phyloP scores from a whole-genome alignment of 2,888 invertebrate genomes.

The Zygothrica quintamaculata region DNA sequence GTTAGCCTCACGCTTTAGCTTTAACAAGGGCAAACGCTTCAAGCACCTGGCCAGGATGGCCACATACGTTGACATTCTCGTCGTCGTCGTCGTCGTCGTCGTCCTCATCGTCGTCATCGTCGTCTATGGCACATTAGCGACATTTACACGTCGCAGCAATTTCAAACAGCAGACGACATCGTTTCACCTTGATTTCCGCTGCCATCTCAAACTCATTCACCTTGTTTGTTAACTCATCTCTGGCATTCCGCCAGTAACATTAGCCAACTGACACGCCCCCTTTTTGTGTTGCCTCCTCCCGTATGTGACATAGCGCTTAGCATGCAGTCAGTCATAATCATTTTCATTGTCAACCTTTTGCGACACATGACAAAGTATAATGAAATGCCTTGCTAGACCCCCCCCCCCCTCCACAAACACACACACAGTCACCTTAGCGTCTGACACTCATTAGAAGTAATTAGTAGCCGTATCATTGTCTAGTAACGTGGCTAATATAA shows the following conservation, averaged over 20 bases:
- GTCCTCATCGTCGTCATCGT: constrained; percentile 21
- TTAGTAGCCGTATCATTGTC: constrained; percentile 48
- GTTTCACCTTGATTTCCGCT: constrained; percentile 44
- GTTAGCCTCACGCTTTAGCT: constrained; percentile 69
- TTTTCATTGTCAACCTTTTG: constrained; percentile 77
- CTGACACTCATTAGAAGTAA: constrained; percentile 67
- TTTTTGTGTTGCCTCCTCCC: too few species aligned
- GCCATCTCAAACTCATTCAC: not conserved
- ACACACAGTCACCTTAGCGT: not conserved
- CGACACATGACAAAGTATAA: constrained; percentile 64
- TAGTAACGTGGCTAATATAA: constrained; percentile 44
- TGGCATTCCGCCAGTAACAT: constrained; percentile 1
- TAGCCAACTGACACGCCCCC: constrained; percentile 18
- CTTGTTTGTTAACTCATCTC: not conserved
- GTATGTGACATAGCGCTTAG: too few species aligned
- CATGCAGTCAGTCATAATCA: constrained; percentile 74
- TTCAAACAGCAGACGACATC: constrained; percentile 77
- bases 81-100: constrained; percentile 28
- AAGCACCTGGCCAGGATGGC: constrained; percentile 54
- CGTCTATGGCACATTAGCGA: constrained; percentile 68
- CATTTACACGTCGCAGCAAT: constrained; percentile 79
- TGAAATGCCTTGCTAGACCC: not conserved
- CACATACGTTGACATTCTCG: constrained; percentile 25
- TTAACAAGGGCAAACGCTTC: constrained; percentile 44
- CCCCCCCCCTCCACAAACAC: too few species aligned